A percentile compares a stretch with the other conserved stretches of the same genome.
These are phyloP conservation scores for Mamestra brassicae DNA, from an alignment of 2,888 invertebrate species.

Conservation along the genomic window DNA sequence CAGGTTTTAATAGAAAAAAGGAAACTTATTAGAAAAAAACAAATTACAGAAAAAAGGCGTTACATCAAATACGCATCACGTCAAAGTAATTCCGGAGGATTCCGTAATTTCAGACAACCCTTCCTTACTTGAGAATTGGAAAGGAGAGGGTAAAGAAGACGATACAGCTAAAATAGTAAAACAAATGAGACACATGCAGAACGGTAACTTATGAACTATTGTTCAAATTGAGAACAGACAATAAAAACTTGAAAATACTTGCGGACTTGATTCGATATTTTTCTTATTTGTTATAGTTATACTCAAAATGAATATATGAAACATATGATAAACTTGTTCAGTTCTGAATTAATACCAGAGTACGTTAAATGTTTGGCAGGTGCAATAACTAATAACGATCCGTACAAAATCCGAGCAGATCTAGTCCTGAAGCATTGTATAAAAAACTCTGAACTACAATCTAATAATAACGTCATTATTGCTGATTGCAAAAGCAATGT, in stretches of 20 bases:
- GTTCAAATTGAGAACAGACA: too few relatives aligned
- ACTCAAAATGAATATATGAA: not conserved
- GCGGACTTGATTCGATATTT: not conserved
- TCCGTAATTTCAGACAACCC: not conserved
- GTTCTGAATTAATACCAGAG: not conserved
- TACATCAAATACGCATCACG: too few relatives aligned
- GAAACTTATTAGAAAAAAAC: not conserved
- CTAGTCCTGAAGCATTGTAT: too few relatives aligned
- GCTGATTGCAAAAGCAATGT: not conserved
- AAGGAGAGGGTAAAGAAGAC: not conserved
- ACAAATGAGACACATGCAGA: not conserved
- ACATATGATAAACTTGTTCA: not conserved
- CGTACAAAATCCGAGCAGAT: too few relatives aligned
- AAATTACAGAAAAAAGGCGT: too few relatives aligned
- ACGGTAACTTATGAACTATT: not conserved
- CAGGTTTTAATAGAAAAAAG: not conserved
- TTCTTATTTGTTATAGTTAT: not conserved
- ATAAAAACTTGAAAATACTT: too few relatives aligned
- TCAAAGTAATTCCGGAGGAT: not conserved
- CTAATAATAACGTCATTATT: too few relatives aligned
- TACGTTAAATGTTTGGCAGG: slow-evolving; percentile 3
- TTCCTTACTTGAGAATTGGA: not conserved
- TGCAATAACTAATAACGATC: not conserved
- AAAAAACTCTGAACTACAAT: too few relatives aligned
- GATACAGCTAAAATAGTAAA: not conserved